phyloP scores from a whole-genome alignment of 2,113 vertebrate species.

The Archilochus colubris region DNA sequence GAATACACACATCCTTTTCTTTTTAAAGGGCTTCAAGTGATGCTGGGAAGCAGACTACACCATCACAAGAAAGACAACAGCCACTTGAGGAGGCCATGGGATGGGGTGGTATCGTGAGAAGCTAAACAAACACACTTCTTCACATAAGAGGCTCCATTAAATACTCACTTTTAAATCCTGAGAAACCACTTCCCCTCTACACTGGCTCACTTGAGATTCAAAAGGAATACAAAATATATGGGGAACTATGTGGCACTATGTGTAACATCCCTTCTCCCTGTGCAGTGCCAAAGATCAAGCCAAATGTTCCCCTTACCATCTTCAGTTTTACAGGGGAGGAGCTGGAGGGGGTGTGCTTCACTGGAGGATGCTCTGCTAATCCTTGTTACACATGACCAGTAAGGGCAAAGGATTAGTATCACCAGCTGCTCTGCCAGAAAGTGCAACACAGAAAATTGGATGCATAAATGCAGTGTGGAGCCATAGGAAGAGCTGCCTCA shows the following conservation, averaged over 20 bases:
- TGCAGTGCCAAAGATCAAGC: not conserved
- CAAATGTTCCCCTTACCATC: not conserved
- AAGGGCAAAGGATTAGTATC: slow-evolving; percentile 32
- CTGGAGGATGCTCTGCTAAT: slow-evolving; percentile 16
- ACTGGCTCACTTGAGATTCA: not conserved
- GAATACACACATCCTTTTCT: not conserved
- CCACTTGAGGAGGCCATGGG: not conserved
- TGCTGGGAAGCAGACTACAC: not conserved
- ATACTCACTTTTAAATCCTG: not conserved
- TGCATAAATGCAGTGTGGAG: slow-evolving; percentile 55
- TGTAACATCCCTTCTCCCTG: not conserved
- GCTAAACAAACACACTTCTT: not conserved
- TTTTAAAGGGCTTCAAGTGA: not conserved
- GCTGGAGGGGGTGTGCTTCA: not conserved
- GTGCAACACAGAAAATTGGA: slow-evolving; percentile 11
- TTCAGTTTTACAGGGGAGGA: not conserved
- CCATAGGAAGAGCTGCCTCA: slow-evolving; percentile 3
- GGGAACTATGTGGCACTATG: not conserved
- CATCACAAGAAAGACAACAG: not conserved
- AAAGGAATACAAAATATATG: not conserved
- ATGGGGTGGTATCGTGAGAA: not conserved
- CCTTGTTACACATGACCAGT: not conserved
- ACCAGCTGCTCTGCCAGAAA: slow-evolving; percentile 35
- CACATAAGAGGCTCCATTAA: not conserved
- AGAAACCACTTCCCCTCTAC: not conserved